Base-by-base conservation (phyloP, 92 coral and sea anemone genomes). In the Palythoa grandis region DNA sequence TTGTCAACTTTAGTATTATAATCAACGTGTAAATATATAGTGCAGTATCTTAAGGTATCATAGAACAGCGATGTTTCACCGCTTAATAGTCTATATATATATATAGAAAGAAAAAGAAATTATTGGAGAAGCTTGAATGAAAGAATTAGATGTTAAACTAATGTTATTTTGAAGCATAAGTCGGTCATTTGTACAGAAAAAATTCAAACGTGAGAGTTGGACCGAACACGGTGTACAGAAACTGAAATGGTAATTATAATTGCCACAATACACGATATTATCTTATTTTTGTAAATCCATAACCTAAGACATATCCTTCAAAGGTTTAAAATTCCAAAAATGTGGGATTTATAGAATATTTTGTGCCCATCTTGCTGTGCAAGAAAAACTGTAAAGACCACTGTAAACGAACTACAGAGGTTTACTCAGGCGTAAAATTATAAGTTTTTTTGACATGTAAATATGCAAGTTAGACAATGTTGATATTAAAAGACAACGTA, bases 251-350 rank as follows among this genome's bases (percentile, higher is more conserved):
- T 80, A 80, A 80, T 80, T 66, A 43, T 29, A 7, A 1, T 43
- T 29, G 57, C 85, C 85, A 65, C 74, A 65, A 65, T 19, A 80
- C 61, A 23, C 43, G 63, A 67, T 80, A 67, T 65, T 80, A 80
- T 80, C 85, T 65, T 80, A 80, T 80, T 80, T 80, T 80, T 80
- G 85, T 80, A 80, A 80, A 66, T 47, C 85, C 29, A 61, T 80
- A 80, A 80, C 85, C 85, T 65, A 65, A 80, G 85, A 65, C 74
- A 58, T 13, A 14, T 77, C 66, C 20, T 11, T 77, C 70, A n/a
- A 35, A 77, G 56, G 24, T 65, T 65, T 40, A 74, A 66, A 48
- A 80, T 65, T 80, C 70, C 57, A 65, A 65, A 80, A 66, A 80
- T 23, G 23, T 80, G 72, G 74, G 65, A 58, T 78, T 80, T 29